Conservation (phyloP, 2,797 vertebrate genomes). For the Anguilla pacifica region DNA sequence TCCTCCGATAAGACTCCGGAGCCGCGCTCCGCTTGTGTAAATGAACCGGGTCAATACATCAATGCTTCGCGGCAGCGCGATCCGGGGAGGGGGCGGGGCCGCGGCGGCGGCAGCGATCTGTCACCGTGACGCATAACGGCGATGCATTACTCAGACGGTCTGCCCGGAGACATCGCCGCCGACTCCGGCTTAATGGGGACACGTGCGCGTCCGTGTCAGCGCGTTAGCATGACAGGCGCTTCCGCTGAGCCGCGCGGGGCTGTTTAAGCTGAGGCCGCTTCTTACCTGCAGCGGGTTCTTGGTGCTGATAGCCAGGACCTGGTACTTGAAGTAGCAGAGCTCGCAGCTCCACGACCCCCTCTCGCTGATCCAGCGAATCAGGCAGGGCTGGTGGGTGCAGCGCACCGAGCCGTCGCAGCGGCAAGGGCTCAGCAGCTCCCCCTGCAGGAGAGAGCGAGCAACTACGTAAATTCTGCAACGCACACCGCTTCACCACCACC, state of each 20-base stretch:
- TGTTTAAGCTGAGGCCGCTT: background rate
- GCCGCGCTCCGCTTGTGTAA: background rate
- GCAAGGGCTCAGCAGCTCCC: constrained; percentile 84
- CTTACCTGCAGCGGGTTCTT: constrained; percentile 85
- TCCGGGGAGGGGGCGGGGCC: background rate
- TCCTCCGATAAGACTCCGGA: background rate
- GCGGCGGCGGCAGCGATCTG: background rate
- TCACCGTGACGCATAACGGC: background rate
- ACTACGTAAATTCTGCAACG: background rate
- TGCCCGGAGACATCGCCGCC: background rate
- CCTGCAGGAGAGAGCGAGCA: constrained; percentile 66
- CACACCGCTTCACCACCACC: background rate
- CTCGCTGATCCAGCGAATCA: constrained; percentile 90
- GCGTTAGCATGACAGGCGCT: background rate
- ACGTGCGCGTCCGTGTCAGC: too few relatives aligned
- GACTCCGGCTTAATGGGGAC: background rate
- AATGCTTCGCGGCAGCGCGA: background rate
- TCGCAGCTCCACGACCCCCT: constrained; percentile 90
- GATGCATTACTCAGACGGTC: background rate
- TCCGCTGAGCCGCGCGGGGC: background rate
- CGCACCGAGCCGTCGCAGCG: constrained; percentile 84
- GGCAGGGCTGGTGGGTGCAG: constrained; percentile 86
- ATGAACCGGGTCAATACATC: background rate
- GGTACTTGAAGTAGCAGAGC: constrained; percentile 89
- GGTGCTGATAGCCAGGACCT: constrained; percentile 88